A percentile compares a stretch with the other conserved stretches of the same genome.
Evolutionary conservation across 2,797 vertebrate species (phyloP).

Genomic region (Brachyrhaphis roseni): DNA sequence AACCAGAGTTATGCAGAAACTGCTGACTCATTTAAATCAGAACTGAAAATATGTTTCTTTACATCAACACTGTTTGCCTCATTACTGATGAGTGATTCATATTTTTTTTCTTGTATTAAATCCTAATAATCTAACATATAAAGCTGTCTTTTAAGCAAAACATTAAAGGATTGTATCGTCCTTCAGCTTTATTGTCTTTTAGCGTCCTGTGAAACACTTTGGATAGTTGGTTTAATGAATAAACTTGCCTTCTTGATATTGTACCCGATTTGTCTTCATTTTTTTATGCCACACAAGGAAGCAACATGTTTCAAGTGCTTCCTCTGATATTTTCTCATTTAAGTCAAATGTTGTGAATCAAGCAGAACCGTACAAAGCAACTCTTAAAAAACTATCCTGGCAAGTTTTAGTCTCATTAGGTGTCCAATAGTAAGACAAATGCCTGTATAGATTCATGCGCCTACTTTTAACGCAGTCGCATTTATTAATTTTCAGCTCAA

Average conservation of each 20-base stretch:
- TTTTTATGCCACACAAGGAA: background rate
- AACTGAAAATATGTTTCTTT: background rate
- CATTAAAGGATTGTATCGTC: background rate
- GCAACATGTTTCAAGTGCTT: background rate
- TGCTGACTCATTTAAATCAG: background rate
- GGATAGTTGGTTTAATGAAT: background rate
- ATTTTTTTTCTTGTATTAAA: background rate
- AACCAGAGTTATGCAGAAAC: background rate
- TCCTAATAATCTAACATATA: background rate
- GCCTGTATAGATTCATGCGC: background rate
- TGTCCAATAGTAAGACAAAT: background rate
- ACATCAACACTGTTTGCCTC: background rate
- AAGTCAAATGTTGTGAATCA: background rate
- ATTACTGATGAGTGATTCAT: background rate
- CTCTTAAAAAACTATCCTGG: background rate
- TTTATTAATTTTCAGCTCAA: background rate
- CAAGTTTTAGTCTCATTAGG: background rate
- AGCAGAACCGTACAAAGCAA: background rate
- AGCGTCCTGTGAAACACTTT: background rate
- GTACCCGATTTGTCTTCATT: background rate
- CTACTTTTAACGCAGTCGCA: background rate
- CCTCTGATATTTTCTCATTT: background rate
- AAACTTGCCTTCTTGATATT: background rate
- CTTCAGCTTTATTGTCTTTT: too few relatives aligned
- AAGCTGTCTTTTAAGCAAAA: background rate